These are phyloP conservation scores for Malurus alboscapulatus DNA, from an alignment of 2,113 vertebrate genomes.

Conservation along the genomic window DNA sequence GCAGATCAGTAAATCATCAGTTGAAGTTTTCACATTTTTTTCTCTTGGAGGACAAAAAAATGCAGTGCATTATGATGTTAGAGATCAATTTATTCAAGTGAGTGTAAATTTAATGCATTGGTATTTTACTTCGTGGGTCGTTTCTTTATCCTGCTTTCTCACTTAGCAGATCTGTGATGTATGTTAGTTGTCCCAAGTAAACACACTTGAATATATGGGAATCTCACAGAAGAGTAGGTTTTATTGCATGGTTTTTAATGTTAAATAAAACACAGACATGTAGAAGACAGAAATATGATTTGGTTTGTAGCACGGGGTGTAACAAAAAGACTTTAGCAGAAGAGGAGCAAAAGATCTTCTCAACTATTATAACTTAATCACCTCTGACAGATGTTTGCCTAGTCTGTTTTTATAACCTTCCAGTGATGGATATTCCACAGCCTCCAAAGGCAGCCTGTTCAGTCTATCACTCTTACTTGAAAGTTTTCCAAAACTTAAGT, in stretches of 20 bases:
- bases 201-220: neutral
- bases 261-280: neutral
- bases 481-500: slow-evolving; percentile 31
- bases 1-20: neutral
- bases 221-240: neutral
- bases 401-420: slow-evolving; percentile 1
- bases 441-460: neutral
- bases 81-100: neutral
- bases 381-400: slow-evolving; percentile 19
- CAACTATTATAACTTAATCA: neutral
- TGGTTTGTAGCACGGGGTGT: neutral
- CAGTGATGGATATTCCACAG: slow-evolving; percentile 16
- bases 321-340: neutral
- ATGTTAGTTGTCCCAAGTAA: neutral
- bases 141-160: neutral
- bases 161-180: neutral
- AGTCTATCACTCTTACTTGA: slow-evolving; percentile 23
- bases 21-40: neutral
- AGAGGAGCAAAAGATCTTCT: neutral
- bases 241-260: neutral
- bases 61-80: neutral
- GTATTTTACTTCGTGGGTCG: neutral
- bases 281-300: neutral
- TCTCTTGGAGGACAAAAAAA: neutral
- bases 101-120: neutral